Conservation (phyloP, 2,113 vertebrate genomes). For the Martes martes region DNA sequence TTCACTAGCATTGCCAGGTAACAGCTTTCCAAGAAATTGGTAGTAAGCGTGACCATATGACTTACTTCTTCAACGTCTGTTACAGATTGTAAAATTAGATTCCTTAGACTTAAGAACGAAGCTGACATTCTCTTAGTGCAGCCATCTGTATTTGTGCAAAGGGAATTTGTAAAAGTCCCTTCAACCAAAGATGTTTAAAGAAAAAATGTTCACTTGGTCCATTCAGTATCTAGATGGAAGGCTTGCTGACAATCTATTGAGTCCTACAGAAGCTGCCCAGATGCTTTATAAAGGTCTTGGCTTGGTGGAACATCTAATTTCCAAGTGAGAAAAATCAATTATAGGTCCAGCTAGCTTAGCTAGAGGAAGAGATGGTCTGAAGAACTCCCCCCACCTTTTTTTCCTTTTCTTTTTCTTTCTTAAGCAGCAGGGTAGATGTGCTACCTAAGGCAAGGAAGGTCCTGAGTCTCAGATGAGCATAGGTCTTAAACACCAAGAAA, state of each 20-base stretch:
- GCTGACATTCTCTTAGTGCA: slow-evolving; percentile 46
- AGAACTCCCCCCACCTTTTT: not conserved
- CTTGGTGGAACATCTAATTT: slow-evolving; percentile 19
- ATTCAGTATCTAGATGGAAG: not conserved
- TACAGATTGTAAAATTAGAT: slow-evolving; percentile 59
- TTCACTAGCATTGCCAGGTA: slow-evolving; percentile 40
- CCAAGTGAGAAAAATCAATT: slow-evolving; percentile 20
- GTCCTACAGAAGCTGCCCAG: not conserved
- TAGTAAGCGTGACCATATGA: slow-evolving; percentile 46
- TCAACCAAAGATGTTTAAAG: not conserved
- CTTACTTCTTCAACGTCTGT: slow-evolving; percentile 28
- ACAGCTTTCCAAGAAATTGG: slow-evolving; percentile 35
- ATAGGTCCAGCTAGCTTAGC: not conserved
- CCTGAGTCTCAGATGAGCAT: not conserved
- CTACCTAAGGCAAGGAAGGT: slow-evolving; percentile 34
- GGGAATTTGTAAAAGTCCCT: not conserved
- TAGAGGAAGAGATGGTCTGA: not conserved
- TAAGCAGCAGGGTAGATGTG: not conserved
- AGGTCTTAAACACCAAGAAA: slow-evolving; percentile 38
- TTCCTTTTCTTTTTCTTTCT: not conserved
- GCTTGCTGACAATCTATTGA: not conserved
- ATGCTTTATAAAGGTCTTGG: slow-evolving; percentile 26
- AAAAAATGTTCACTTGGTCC: slow-evolving; percentile 24
- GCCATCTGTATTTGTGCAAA: slow-evolving; percentile 41
- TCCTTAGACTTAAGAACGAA: slow-evolving; percentile 23